Conservation (phyloP, 2,888 invertebrate genomes). For the Ethmia dodecea region DNA sequence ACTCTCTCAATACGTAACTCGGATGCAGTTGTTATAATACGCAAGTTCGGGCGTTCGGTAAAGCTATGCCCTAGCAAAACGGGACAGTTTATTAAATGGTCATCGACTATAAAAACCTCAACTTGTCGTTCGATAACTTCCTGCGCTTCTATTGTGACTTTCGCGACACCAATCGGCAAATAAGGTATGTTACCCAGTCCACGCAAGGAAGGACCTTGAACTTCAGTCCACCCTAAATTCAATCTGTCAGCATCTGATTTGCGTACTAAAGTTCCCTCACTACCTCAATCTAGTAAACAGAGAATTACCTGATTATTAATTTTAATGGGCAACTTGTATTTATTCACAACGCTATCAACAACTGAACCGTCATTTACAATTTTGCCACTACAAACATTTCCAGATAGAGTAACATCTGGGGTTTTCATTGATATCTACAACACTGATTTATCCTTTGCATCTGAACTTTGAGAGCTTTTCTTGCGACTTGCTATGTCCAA, state of each 20-base stretch:
- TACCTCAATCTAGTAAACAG: slow-evolving; percentile 17
- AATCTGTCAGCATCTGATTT: slow-evolving; percentile 14
- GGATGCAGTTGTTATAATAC: slow-evolving; percentile 6
- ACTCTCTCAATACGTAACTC: slow-evolving; percentile 3
- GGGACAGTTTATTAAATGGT: slow-evolving; percentile 12
- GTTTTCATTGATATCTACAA: background rate
- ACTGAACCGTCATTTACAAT: background rate
- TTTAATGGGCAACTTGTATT: slow-evolving; percentile 7
- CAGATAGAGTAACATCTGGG: background rate
- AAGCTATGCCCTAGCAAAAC: slow-evolving; percentile 9
- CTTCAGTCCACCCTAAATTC: slow-evolving; percentile 11
- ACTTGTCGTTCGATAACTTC: slow-evolving; percentile 15
- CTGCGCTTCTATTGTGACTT: slow-evolving; percentile 15
- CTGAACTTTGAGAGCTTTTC: background rate
- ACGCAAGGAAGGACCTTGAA: slow-evolving; percentile 12
- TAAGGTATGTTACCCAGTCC: slow-evolving; percentile 19
- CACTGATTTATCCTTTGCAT: background rate
- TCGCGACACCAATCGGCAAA: slow-evolving; percentile 12
- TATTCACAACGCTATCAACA: slow-evolving; percentile 1
- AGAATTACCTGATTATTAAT: slow-evolving; percentile 4
- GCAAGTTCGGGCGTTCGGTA: slow-evolving; percentile 6
- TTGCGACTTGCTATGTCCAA: slow-evolving; percentile 5
- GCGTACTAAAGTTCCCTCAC: slow-evolving; percentile 18
- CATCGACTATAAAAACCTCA: slow-evolving; percentile 14
- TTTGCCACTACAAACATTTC: background rate